These are phyloP conservation scores for Botia almorhae DNA, from an alignment of 2,797 vertebrate genomes.

Conservation along the genomic window DNA sequence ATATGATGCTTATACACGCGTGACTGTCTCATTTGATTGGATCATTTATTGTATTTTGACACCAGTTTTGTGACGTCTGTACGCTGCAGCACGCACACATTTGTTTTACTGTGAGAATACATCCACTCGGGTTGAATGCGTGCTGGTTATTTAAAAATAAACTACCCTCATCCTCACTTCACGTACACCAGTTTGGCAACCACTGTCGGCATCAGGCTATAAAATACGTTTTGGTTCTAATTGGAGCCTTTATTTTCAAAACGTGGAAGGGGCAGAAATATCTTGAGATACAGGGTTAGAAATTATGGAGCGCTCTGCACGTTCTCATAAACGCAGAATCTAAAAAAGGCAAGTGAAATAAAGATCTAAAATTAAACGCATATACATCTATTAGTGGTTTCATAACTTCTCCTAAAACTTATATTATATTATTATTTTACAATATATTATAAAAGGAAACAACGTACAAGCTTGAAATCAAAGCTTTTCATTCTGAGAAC, in stretches of 20 bases:
- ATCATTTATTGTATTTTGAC: not conserved
- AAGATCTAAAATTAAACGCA: slow-evolving; percentile 14
- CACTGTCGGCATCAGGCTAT: not conserved
- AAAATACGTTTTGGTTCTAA: not conserved
- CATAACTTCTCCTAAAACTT: slow-evolving; percentile 5
- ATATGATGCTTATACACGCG: too few species aligned
- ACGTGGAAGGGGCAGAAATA: not conserved
- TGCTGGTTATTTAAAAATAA: too few species aligned
- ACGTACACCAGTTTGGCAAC: not conserved
- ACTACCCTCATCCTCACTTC: too few species aligned
- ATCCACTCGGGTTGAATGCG: not conserved
- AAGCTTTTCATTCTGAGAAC: not conserved
- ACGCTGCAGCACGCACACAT: not conserved
- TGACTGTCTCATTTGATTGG: too few species aligned
- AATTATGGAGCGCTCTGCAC: not conserved
- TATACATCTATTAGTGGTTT: slow-evolving; percentile 24
- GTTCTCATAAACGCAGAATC: not conserved
- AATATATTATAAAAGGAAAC: not conserved
- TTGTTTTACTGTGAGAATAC: not conserved
- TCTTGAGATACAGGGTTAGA: not conserved
- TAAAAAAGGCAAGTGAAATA: slow-evolving; percentile 12
- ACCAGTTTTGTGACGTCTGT: not conserved
- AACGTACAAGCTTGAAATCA: slow-evolving; percentile 6
- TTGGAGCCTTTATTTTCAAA: slow-evolving; percentile 5
- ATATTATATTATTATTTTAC: too few species aligned